Conservation (phyloP, 2,797 vertebrate species). For the Schizopygopsis pylzovi region DNA sequence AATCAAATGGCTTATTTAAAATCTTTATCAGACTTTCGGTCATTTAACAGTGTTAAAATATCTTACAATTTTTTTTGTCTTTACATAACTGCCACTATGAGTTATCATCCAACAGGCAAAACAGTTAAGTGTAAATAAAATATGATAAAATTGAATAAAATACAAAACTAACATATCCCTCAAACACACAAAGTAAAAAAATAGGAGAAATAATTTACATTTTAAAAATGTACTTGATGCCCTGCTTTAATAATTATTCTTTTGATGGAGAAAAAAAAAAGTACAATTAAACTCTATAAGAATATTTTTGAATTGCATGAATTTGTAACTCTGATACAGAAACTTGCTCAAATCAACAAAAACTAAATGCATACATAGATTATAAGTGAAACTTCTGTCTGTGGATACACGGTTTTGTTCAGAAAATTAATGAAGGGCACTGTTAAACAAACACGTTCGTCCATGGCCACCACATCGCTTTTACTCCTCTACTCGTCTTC, state of each 20-base stretch:
- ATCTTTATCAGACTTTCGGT: conserved; percentile 7
- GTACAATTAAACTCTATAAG: conserved; percentile 48
- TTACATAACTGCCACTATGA: conserved; percentile 9
- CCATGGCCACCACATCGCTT: conserved; percentile 73
- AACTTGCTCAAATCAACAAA: conserved; percentile 26
- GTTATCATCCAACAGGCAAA: conserved; percentile 59
- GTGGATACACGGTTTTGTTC: conserved; percentile 49
- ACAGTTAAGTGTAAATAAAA: conserved; percentile 69
- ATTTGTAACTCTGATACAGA: conserved; percentile 36
- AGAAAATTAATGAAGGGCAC: conserved; percentile 84
- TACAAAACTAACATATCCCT: conserved; percentile 79
- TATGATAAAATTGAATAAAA: conserved; percentile 73
- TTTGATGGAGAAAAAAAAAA: conserved; percentile 50
- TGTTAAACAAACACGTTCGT: conserved; percentile 81
- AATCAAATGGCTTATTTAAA: conserved; percentile 20
- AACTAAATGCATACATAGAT: conserved; percentile 38
- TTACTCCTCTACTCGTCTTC: conserved; percentile 70
- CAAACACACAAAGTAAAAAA: conserved; percentile 68
- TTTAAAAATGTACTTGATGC: conserved; percentile 77
- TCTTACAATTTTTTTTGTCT: conserved; percentile 1
- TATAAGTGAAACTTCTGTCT: conserved; percentile 45
- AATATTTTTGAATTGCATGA: conserved; percentile 55
- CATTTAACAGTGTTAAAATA: conserved; percentile 24
- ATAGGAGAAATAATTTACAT: conserved; percentile 78
- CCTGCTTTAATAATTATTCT: conserved; percentile 55